Evolutionary conservation across 1,140 invertebrate species (phyloP).

Genomic region (Lepeophtheirus salmonis): DNA sequence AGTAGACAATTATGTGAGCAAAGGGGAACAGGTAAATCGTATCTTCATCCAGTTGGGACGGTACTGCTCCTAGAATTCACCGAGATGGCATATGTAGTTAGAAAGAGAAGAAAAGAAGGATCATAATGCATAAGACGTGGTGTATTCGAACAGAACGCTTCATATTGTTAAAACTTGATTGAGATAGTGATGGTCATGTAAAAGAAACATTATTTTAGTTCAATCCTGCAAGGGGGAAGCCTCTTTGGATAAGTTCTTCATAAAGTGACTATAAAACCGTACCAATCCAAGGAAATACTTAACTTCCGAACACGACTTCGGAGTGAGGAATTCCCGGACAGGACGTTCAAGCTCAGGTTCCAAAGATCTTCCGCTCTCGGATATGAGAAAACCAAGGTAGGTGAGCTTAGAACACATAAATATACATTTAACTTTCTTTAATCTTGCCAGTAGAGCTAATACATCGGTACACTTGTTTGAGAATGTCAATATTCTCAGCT

Average conservation of each 20-base stretch:
- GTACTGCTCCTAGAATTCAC: conserved; percentile 27
- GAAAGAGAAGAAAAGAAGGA: not conserved
- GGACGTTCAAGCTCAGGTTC: not conserved
- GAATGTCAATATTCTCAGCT: not conserved
- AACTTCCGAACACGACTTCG: not conserved
- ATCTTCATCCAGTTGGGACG: conserved; percentile 25
- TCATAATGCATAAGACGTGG: not conserved
- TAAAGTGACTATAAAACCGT: not conserved
- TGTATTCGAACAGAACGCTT: not conserved
- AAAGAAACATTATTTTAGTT: not conserved
- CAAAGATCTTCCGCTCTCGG: not conserved
- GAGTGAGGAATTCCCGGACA: not conserved
- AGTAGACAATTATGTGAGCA: conserved; percentile 28
- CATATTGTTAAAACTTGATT: not conserved
- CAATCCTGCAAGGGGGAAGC: not conserved
- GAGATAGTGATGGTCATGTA: not conserved
- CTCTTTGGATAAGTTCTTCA: not conserved
- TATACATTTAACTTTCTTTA: not conserved
- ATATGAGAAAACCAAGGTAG: not conserved
- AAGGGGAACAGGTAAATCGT: conserved; percentile 28
- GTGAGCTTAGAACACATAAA: not conserved
- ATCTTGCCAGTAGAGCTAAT: not conserved
- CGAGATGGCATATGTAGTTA: conserved; percentile 22
- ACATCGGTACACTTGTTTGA: not conserved
- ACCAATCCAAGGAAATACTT: not conserved